Base-by-base conservation (phyloP, 37 sponge, comb jelly and placozoan species). In the Geodia barretti region DNA sequence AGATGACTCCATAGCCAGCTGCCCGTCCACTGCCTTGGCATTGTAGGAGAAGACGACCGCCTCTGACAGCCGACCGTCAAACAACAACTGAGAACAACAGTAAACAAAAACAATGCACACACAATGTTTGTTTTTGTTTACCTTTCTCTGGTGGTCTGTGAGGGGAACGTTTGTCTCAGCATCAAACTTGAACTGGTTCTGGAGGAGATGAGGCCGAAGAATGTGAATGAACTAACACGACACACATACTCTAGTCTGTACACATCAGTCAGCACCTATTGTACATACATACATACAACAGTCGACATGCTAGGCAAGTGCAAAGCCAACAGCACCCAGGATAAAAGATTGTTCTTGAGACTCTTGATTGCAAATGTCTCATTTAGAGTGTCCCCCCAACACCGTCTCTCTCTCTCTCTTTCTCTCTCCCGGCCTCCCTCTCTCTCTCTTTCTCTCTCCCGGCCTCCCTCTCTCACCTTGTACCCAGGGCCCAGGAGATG, bases 11-110 rank as follows among this genome's bases (percentile, higher is more conserved):
- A 93, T 77, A 47, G 83, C 87, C 54, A 96, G 76, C 94, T 96
- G 93, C 4, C 94, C 93, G 70, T 96, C 91, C 64, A 91, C 81
- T 9, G 93, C 97, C 83, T 90, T 96, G 39, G 94, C 89, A 78
- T 93, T 96, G 80, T 96, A 96, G 25, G 88, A 88, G 68, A 96
- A 92, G 62, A 93, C 60, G 11, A 93, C 69, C 2, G 89, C 75
- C 33, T 59, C 65, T 4, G 96, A 83, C 29, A 96, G 83, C 7
- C 70, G 73, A 24, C 96, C 93, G 71, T 80, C 80, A 81, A 94
- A 95, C 68, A 95, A 38, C 61, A 88, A 35, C 92, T 92, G 38
- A 0, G 19, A 58, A 61, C 41, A 47, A 64, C 30, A 77, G 4
- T 2, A 74, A 59, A 47, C 5, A 8, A 24, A 43, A 17, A 28